phyloP scores from a whole-genome alignment of 2,797 vertebrate genomes.

The Aulostomus chinensis region DNA sequence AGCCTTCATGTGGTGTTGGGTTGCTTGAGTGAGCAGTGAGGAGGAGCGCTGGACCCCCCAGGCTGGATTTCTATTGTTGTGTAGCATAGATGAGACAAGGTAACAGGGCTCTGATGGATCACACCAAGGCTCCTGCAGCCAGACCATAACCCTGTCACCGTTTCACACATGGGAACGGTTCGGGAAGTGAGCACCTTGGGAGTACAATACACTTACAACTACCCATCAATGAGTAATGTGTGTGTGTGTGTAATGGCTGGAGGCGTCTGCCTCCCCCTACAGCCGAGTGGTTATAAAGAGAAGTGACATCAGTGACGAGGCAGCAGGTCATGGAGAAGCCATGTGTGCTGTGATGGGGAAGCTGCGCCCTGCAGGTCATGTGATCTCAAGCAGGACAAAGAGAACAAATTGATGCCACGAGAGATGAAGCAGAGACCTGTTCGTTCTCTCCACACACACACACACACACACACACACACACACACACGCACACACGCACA shows the following conservation, averaged over 20 bases:
- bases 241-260: slow-evolving; percentile 29
- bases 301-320: slow-evolving; percentile 1
- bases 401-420: too few species aligned
- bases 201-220: slow-evolving; percentile 37
- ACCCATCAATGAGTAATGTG: too few species aligned
- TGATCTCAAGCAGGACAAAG: too few species aligned
- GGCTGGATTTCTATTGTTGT: slow-evolving; percentile 53
- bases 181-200: slow-evolving; percentile 18
- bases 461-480: too few species aligned
- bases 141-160: slow-evolving; percentile 49
- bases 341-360: slow-evolving; percentile 1
- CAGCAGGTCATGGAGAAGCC: slow-evolving; percentile 8
- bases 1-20: slow-evolving; percentile 66
- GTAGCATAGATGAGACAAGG: slow-evolving; percentile 49
- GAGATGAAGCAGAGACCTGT: too few species aligned
- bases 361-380: slow-evolving; percentile 4
- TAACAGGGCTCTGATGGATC: slow-evolving; percentile 67
- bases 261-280: slow-evolving; percentile 18
- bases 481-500: too few species aligned
- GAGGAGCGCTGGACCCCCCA: slow-evolving; percentile 33
- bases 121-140: slow-evolving; percentile 37
- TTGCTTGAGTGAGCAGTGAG: slow-evolving; percentile 39
- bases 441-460: too few species aligned
- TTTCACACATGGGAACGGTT: slow-evolving; percentile 33
- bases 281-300: too few species aligned